Conservation (phyloP, 1,140 invertebrate genomes). For the Cepaea nemoralis region DNA sequence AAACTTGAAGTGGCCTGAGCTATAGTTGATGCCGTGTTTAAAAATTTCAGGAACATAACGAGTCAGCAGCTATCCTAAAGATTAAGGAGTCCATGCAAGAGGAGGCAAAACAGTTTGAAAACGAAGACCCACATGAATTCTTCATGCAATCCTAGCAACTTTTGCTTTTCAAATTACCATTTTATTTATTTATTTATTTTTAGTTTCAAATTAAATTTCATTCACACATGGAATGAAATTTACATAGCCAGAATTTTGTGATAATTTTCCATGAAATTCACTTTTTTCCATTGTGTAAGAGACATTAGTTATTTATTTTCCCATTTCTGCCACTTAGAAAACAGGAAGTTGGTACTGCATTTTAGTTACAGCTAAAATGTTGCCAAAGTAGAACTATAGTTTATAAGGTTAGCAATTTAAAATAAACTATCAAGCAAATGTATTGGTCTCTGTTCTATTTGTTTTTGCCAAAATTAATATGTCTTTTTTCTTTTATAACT, state of each 20-base stretch:
- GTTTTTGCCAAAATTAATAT: too few relatives aligned
- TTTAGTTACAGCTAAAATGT: constrained; percentile 19
- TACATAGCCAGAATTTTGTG: constrained; percentile 8
- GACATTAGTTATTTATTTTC: background rate
- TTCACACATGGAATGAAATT: background rate
- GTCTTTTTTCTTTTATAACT: too few relatives aligned
- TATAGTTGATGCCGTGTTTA: constrained; percentile 43
- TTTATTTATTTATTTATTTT: background rate
- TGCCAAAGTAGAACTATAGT: constrained; percentile 22
- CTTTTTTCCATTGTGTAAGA: background rate
- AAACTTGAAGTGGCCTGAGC: background rate
- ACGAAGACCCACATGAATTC: constrained; percentile 79
- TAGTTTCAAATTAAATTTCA: background rate
- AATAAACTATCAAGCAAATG: too few relatives aligned
- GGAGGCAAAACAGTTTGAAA: constrained; percentile 99
- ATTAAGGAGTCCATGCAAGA: constrained; percentile 99
- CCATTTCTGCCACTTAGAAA: background rate
- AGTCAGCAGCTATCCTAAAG: constrained; percentile 98
- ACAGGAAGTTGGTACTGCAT: background rate
- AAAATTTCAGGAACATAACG: constrained; percentile 90
- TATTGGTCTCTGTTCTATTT: too few relatives aligned
- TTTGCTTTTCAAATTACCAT: background rate
- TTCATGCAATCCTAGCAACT: constrained; percentile 58
- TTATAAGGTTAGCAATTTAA: too few relatives aligned
- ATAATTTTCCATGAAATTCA: background rate